Evolutionary conservation across 2,888 invertebrate genomes (phyloP).

Genomic region (Nomada fabriciana): DNA sequence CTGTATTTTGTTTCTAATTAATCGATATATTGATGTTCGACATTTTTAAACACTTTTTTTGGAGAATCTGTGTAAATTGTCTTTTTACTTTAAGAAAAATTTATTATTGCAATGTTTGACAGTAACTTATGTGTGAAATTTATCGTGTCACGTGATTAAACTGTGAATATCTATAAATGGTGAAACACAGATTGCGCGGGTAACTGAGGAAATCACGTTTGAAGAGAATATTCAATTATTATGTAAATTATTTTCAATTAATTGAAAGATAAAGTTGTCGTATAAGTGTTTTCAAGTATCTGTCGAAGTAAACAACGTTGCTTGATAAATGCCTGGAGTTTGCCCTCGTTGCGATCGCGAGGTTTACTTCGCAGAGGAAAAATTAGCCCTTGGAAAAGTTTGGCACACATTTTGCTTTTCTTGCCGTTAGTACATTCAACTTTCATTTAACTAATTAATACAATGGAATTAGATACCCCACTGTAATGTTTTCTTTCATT

Average conservation of each 20-base stretch:
- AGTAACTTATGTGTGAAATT: constrained; percentile 26
- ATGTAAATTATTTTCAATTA: not conserved
- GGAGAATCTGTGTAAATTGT: constrained; percentile 35
- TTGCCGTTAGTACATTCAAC: constrained; percentile 78
- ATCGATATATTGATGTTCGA: constrained; percentile 27
- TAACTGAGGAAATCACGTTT: constrained; percentile 2
- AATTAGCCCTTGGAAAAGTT: constrained; percentile 80
- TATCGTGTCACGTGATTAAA: constrained; percentile 5
- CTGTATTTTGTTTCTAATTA: constrained; percentile 45
- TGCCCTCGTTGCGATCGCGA: constrained; percentile 82
- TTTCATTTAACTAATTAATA: not conserved
- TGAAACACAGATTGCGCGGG: not conserved
- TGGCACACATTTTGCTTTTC: constrained; percentile 84
- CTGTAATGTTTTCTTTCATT: constrained; percentile 19
- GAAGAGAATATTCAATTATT: not conserved
- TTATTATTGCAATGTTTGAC: constrained; percentile 2
- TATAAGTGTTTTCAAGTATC: not conserved
- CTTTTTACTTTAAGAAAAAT: constrained; percentile 10
- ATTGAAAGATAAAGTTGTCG: not conserved
- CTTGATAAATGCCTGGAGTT: constrained; percentile 76
- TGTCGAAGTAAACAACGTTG: not conserved
- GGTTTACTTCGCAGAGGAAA: constrained; percentile 82
- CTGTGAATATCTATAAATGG: not conserved
- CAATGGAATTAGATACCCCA: not conserved
- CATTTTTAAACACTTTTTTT: constrained; percentile 39